phyloP scores from a whole-genome alignment of 1,140 invertebrate species.

The Acromyrmex echinatior region DNA sequence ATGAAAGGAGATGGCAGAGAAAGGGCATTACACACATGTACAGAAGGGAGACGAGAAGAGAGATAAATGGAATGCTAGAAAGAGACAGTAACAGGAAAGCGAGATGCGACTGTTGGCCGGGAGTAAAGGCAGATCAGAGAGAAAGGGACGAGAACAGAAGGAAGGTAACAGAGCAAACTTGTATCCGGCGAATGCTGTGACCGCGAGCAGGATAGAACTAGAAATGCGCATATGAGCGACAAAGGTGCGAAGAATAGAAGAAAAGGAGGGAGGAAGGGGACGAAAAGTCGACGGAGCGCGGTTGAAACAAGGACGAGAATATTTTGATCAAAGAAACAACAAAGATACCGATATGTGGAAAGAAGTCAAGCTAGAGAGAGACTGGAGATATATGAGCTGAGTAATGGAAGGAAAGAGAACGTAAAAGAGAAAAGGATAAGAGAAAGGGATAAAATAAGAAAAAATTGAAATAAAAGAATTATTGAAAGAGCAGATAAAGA shows the following conservation, averaged over 20 bases:
- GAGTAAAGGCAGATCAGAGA: conserved; percentile 3
- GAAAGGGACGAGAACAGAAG: conserved; percentile 24
- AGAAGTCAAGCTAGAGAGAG: not conserved
- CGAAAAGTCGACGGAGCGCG: not conserved
- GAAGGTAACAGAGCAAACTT: not conserved
- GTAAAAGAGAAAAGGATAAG: not conserved
- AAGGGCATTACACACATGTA: not conserved
- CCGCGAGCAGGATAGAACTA: conserved; percentile 10
- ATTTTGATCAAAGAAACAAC: not conserved
- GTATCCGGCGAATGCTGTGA: conserved; percentile 5
- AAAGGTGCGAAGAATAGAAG: not conserved
- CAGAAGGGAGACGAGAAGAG: conserved; percentile 7
- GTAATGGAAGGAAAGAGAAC: not conserved
- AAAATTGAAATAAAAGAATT: conserved; percentile 7
- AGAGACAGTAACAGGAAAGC: not conserved
- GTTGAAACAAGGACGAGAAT: not conserved
- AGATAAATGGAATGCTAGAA: conserved; percentile 58
- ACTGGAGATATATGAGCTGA: not conserved
- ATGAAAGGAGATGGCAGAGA: not conserved
- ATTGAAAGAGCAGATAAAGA: not conserved
- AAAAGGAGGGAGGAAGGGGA: not conserved
- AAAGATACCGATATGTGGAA: not conserved
- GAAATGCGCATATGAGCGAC: not conserved
- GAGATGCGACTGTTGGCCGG: not conserved
- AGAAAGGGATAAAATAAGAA: not conserved